Percentiles rank a stretch among this genome's conserved stretches.
Conservation (phyloP, 1,140 invertebrate genomes). For the Lepidostoma basale region DNA sequence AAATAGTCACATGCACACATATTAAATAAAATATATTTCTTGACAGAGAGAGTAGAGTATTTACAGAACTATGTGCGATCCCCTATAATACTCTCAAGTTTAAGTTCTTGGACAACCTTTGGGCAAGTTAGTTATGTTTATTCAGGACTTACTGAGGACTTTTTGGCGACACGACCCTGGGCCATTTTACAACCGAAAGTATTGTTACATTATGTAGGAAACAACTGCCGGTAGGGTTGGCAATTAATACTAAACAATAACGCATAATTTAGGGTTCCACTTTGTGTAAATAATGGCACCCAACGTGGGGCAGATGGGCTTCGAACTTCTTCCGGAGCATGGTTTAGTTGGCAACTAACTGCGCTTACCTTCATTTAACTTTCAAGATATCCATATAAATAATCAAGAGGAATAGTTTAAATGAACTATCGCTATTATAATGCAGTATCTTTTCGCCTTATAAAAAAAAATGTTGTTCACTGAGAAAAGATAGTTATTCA, state of each 20-base stretch:
- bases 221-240: conserved; percentile 25
- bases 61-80: neutral
- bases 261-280: conserved; percentile 22
- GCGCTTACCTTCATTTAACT: too few relatives aligned
- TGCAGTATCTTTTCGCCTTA: too few relatives aligned
- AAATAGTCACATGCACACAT: neutral
- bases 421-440: too few relatives aligned
- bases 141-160: conserved; percentile 13
- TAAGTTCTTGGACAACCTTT: conserved; percentile 17
- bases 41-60: neutral
- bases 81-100: neutral
- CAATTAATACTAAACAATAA: conserved; percentile 28
- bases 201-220: conserved; percentile 19
- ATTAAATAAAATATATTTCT: neutral
- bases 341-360: conserved; percentile 3
- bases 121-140: conserved; percentile 21
- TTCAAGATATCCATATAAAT: too few relatives aligned
- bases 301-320: conserved; percentile 16
- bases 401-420: too few relatives aligned
- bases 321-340: neutral
- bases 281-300: conserved; percentile 18
- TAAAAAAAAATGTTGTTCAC: too few relatives aligned
- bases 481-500: too few relatives aligned
- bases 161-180: conserved; percentile 16
- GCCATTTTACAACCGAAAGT: neutral